Percentiles rank a stretch among this genome's conserved stretches.
Conservation (phyloP, 2,888 invertebrate species). For the Piscicola geometra region DNA sequence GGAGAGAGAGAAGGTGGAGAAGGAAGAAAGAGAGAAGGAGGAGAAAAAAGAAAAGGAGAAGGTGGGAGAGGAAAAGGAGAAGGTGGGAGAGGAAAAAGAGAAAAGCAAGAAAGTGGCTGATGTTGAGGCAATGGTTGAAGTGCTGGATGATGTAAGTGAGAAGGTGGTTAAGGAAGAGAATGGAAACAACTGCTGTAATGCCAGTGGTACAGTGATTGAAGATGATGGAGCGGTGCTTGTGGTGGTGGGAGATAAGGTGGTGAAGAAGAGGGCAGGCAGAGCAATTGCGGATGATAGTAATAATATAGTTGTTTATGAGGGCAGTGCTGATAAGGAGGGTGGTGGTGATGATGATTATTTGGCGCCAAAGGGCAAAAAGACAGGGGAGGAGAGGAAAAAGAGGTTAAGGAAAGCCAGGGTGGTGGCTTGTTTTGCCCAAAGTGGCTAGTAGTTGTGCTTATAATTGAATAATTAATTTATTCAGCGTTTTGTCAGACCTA, state of each 20-base stretch:
- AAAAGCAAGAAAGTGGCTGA: neutral
- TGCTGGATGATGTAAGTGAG: neutral
- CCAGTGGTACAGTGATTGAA: too few species aligned
- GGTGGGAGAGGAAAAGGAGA: neutral
- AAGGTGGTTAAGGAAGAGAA: too few species aligned
- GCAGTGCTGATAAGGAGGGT: neutral
- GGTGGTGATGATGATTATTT: neutral
- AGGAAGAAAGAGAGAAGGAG: neutral
- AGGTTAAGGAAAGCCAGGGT: too few species aligned
- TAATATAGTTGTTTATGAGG: neutral
- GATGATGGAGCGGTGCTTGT: too few species aligned
- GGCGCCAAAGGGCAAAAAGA: neutral
- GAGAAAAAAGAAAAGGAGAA: neutral
- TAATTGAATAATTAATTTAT: too few species aligned
- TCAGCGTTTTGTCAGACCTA: too few species aligned
- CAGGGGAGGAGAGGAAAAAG: neutral
- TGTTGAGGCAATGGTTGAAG: neutral
- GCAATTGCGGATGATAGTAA: neutral
- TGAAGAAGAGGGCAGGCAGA: neutral
- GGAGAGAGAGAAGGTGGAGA: neutral
- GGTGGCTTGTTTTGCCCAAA: too few species aligned
- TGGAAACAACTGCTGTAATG: too few species aligned
- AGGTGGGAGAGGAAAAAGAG: neutral
- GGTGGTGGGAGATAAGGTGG: too few species aligned
- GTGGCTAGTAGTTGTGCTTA: too few species aligned